phyloP scores from a whole-genome alignment of 2,888 invertebrate genomes.

The Toxonevra muliebris region DNA sequence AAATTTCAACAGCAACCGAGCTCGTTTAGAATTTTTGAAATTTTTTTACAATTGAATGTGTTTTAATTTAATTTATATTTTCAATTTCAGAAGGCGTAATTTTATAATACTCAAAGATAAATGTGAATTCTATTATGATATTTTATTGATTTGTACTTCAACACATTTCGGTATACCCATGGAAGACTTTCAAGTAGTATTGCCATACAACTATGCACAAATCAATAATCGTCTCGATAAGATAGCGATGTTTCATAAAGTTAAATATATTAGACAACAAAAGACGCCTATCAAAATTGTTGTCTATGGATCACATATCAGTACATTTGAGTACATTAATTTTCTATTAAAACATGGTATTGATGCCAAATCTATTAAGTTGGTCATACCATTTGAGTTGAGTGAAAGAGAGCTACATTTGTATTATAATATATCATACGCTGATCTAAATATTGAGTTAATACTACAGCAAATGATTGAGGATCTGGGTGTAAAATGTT shows the following conservation, averaged over 20 bases:
- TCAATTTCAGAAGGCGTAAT: slow-evolving; percentile 40
- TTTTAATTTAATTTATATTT: too few species aligned
- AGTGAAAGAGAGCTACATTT: slow-evolving; percentile 20
- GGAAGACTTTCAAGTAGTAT: background rate
- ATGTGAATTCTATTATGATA: slow-evolving; percentile 51
- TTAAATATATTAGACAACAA: slow-evolving; percentile 39
- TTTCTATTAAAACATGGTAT: slow-evolving; percentile 51
- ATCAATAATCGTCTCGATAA: slow-evolving; percentile 55
- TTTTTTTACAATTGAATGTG: too few species aligned
- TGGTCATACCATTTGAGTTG: slow-evolving; percentile 42
- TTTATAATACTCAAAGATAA: slow-evolving; percentile 42
- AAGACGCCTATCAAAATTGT: slow-evolving; percentile 45
- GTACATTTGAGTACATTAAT: slow-evolving; percentile 51
- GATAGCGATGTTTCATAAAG: slow-evolving; percentile 52
- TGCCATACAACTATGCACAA: slow-evolving; percentile 50
- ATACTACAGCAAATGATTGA: slow-evolving; percentile 45
- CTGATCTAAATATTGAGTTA: slow-evolving; percentile 44
- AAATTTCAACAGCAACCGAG: too few species aligned
- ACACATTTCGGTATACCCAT: slow-evolving; percentile 40
- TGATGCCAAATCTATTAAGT: slow-evolving; percentile 36
- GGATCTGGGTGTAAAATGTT: slow-evolving; percentile 47
- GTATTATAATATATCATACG: slow-evolving; percentile 41
- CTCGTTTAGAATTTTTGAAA: too few species aligned
- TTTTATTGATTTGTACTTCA: slow-evolving; percentile 46
- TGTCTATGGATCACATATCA: slow-evolving; percentile 49